Conservation (phyloP, 2,888 invertebrate genomes). For the Meandrusa payeni region DNA sequence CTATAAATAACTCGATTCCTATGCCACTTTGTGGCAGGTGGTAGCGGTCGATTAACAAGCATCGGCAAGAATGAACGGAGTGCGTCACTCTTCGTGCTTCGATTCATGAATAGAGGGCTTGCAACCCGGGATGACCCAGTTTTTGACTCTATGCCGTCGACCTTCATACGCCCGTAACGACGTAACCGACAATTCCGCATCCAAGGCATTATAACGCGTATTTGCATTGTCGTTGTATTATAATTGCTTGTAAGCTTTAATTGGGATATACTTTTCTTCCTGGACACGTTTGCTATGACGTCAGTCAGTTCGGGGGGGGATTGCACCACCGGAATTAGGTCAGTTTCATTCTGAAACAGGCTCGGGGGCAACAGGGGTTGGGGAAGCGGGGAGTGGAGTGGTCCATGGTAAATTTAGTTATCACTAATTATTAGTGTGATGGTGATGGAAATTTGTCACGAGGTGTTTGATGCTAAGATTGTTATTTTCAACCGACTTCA, state of each 20-base stretch:
- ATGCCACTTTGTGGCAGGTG: slow-evolving; percentile 44
- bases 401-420: slow-evolving; percentile 53
- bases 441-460: slow-evolving; percentile 1
- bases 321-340: slow-evolving; percentile 78
- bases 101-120: slow-evolving; percentile 82
- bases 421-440: slow-evolving; percentile 39
- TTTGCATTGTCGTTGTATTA: not conserved
- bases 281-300: slow-evolving; percentile 71
- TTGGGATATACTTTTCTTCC: slow-evolving; percentile 46
- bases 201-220: slow-evolving; percentile 33
- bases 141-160: slow-evolving; percentile 71
- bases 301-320: slow-evolving; percentile 74
- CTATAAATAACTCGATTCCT: slow-evolving; percentile 34
- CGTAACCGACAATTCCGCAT: slow-evolving; percentile 33
- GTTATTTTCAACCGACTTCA: too few relatives aligned
- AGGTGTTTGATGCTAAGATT: too few relatives aligned
- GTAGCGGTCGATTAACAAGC: slow-evolving; percentile 54
- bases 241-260: slow-evolving; percentile 36
- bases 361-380: slow-evolving; percentile 45
- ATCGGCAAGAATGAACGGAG: slow-evolving; percentile 66
- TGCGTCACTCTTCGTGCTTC: slow-evolving; percentile 66
- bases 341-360: slow-evolving; percentile 85
- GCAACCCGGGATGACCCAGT: slow-evolving; percentile 85
- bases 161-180: slow-evolving; percentile 34
- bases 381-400: slow-evolving; percentile 39